These are phyloP conservation scores for Aldabrachelys gigantea DNA, from an alignment of 2,113 vertebrate genomes.

Conservation along the genomic window DNA sequence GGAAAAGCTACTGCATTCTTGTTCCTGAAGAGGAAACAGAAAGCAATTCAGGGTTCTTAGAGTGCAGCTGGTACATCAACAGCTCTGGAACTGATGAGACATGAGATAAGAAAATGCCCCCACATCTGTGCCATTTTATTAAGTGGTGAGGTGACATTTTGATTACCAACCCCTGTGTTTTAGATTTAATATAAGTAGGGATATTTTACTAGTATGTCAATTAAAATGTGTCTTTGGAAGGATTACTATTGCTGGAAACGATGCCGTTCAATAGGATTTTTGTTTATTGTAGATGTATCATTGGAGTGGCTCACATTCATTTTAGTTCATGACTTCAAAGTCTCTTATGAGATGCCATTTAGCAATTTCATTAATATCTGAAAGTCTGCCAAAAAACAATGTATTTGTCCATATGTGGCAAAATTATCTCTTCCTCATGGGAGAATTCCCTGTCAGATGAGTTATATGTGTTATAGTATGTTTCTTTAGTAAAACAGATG, in stretches of 20 bases:
- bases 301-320: background rate
- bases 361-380: background rate
- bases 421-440: background rate
- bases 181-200: background rate
- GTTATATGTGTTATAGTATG: accelerated
- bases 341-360: background rate
- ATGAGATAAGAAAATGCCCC: background rate
- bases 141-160: background rate
- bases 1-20: background rate
- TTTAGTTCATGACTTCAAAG: background rate
- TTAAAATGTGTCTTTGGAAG: background rate
- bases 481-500: accelerated
- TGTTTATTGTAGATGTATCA: background rate
- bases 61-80: background rate
- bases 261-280: background rate
- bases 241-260: background rate
- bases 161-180: background rate
- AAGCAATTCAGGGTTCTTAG: background rate
- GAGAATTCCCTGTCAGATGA: background rate
- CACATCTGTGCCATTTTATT: background rate
- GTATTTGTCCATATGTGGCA: background rate
- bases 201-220: background rate
- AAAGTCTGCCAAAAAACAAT: background rate
- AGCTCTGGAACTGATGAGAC: background rate
- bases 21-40: background rate